Conservation (phyloP, 2,113 vertebrate species). For the Tichodroma muraria region DNA sequence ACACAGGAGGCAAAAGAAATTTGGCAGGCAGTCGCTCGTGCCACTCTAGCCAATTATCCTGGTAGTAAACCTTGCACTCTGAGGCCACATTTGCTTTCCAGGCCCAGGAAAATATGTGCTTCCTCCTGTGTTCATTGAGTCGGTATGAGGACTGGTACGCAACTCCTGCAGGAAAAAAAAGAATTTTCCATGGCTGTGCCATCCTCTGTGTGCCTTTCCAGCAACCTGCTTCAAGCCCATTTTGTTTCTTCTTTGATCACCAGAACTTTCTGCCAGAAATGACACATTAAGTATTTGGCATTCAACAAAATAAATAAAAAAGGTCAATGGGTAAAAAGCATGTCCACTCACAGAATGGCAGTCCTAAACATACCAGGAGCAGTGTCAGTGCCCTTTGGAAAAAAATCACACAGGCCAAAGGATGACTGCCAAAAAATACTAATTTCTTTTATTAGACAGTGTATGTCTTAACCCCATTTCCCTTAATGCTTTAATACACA, state of each 20-base stretch:
- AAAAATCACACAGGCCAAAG: background rate
- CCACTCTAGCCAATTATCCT: slow-evolving; percentile 4
- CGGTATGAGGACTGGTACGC: accelerated
- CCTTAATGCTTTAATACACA: background rate
- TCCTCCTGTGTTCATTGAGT: background rate
- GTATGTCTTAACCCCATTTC: background rate
- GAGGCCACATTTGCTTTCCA: background rate
- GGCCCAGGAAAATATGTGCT: background rate
- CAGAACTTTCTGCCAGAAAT: background rate
- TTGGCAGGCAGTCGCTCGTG: accelerated
- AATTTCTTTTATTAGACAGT: background rate
- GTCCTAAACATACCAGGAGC: background rate
- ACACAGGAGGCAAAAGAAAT: background rate
- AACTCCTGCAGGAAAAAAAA: background rate
- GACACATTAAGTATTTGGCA: background rate
- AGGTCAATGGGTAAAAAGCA: background rate
- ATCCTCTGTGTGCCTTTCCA: background rate
- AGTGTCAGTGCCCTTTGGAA: background rate
- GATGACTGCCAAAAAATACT: background rate
- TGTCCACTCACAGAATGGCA: background rate
- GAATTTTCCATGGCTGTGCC: background rate
- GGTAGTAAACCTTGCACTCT: background rate
- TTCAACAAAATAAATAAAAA: background rate
- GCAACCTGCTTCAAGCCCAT: background rate
- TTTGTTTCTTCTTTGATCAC: background rate